Evolutionary conservation across 2,797 vertebrate species (phyloP).

Genomic region (Lepilemur septentrionalis): DNA sequence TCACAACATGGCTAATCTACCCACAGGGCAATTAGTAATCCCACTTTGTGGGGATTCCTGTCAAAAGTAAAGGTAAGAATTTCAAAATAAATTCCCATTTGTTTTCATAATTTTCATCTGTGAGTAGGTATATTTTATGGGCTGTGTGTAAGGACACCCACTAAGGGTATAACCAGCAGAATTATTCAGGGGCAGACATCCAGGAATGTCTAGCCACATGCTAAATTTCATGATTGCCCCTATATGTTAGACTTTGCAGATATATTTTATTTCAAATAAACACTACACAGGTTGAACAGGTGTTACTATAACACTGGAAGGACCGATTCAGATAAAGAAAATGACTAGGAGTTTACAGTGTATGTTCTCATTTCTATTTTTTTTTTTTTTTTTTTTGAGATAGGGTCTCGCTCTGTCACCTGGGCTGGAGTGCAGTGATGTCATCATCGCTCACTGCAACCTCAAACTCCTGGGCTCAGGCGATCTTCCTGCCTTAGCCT

Average conservation of each 20-base stretch:
- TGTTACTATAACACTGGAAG: neutral
- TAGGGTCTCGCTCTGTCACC: neutral
- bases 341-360: neutral
- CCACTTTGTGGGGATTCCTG: neutral
- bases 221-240: neutral
- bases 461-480: no score
- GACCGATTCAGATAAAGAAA: neutral
- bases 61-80: neutral
- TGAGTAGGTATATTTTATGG: neutral
- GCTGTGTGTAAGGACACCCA: neutral
- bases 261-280: neutral
- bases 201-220: neutral
- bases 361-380: neutral
- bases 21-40: neutral
- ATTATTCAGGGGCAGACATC: neutral
- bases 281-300: neutral
- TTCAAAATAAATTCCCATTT: slow-evolving; percentile 17
- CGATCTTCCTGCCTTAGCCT: no score
- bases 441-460: no score
- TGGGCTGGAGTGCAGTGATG: neutral
- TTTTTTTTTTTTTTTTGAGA: no score
- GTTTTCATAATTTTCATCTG: neutral
- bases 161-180: neutral
- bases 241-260: neutral
- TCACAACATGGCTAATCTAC: neutral